A percentile compares a stretch with the other conserved stretches of the same genome.
phyloP scores from a whole-genome alignment of 1,140 invertebrate genomes.

The Nylanderia fulva region DNA sequence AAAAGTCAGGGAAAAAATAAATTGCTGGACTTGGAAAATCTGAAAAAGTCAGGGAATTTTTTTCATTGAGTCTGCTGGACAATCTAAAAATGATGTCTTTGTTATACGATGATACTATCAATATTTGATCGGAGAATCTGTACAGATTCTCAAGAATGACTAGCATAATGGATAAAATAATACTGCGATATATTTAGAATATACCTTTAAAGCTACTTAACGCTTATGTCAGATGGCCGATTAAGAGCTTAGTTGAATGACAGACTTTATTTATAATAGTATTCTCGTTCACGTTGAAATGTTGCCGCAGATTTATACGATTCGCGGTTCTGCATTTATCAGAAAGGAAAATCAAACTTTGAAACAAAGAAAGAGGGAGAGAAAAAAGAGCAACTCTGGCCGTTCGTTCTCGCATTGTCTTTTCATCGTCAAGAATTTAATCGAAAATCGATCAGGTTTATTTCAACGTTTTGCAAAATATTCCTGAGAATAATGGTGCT shows the following conservation, averaged over 20 bases:
- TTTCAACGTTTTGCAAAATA: slow-evolving; percentile 31
- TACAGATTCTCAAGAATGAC: background rate
- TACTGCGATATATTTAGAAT: background rate
- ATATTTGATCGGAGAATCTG: slow-evolving; percentile 2
- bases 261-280: slow-evolving; percentile 3
- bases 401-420: slow-evolving; percentile 1
- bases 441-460: slow-evolving; percentile 35
- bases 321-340: slow-evolving; percentile 22
- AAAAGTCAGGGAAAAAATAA: no score
- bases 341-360: slow-evolving; percentile 9
- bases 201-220: background rate
- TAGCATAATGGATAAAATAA: slow-evolving; percentile 1
- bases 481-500: slow-evolving; percentile 22
- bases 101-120: background rate
- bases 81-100: no score
- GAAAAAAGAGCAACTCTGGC: background rate
- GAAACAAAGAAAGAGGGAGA: background rate
- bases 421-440: slow-evolving; percentile 48
- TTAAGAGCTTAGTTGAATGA: background rate
- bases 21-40: no score
- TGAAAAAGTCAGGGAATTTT: no score
- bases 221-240: background rate
- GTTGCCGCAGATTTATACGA: background rate
- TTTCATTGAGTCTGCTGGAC: no score
- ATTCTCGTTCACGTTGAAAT: slow-evolving; percentile 31